Conservation (phyloP, 2,888 invertebrate genomes). For the Elysia crispata region DNA sequence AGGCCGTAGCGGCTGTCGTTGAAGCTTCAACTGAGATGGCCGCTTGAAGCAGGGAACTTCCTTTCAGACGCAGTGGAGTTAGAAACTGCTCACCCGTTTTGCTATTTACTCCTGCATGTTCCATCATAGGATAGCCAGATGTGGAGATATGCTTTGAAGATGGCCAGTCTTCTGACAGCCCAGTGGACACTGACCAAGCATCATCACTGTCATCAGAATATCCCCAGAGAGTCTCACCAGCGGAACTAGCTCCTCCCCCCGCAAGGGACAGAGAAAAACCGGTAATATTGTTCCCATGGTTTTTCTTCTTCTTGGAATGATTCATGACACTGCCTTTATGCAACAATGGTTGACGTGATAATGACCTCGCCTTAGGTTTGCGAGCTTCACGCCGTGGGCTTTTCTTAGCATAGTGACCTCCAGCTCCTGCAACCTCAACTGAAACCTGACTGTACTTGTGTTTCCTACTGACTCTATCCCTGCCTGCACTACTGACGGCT, state of each 20-base stretch:
- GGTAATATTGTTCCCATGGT: too few relatives aligned
- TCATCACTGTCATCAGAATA: slow-evolving; percentile 11
- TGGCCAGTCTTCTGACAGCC: neutral
- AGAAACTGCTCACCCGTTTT: neutral
- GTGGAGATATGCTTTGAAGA: neutral
- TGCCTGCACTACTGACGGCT: neutral
- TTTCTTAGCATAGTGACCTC: neutral
- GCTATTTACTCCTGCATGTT: neutral
- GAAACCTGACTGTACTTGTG: neutral
- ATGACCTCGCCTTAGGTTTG: neutral
- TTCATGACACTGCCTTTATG: neutral
- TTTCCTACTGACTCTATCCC: neutral
- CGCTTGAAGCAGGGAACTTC: neutral
- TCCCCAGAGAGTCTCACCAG: slow-evolving; percentile 3
- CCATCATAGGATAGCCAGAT: too few relatives aligned
- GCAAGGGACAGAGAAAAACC: neutral
- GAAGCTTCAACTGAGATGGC: neutral
- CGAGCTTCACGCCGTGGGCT: neutral
- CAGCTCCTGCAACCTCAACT: neutral
- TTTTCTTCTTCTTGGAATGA: neutral
- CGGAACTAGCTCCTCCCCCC: neutral
- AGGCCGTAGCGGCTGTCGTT: neutral
- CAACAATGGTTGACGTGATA: neutral
- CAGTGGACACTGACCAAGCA: neutral
- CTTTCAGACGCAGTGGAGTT: neutral